Evolutionary conservation across 2,113 vertebrate species (phyloP).

Genomic region (Anoplopoma fimbria): DNA sequence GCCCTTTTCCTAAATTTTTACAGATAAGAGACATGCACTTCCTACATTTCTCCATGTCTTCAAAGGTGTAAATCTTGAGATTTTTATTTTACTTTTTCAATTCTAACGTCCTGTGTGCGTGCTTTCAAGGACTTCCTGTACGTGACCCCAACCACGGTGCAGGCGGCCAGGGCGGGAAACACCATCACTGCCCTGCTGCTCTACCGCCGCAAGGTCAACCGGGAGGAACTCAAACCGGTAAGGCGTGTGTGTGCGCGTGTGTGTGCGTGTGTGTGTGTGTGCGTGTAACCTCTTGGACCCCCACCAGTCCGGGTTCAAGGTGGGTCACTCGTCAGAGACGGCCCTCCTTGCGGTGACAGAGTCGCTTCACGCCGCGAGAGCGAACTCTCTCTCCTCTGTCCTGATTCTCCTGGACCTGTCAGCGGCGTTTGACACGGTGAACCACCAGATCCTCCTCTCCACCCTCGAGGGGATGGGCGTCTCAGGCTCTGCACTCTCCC

Average conservation of each 20-base stretch:
- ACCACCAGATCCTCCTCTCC: no score
- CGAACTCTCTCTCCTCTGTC: no score
- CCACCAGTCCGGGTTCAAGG: no score
- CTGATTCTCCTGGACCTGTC: no score
- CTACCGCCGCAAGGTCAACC: conserved; percentile 92
- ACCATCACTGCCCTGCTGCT: conserved; percentile 90
- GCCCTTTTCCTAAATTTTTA: neutral
- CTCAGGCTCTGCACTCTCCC: no score
- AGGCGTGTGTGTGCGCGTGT: conserved; percentile 20
- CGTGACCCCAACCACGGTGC: conserved; percentile 86
- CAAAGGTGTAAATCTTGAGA: neutral
- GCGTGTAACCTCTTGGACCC: no score
- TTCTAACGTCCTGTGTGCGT: neutral
- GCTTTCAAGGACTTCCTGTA: conserved; percentile 89
- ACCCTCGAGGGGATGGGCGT: no score
- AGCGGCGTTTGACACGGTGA: no score
- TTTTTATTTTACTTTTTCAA: neutral
- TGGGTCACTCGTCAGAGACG: no score
- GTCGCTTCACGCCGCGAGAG: no score
- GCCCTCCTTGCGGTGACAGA: no score
- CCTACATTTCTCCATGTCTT: neutral
- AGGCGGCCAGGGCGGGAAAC: conserved; percentile 95
- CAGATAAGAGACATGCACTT: neutral
- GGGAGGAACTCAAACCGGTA: conserved; percentile 95
- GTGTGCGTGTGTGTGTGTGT: neutral